Evolutionary conservation across 2,113 vertebrate species (phyloP).

Genomic region (Ceratotherium simum): DNA sequence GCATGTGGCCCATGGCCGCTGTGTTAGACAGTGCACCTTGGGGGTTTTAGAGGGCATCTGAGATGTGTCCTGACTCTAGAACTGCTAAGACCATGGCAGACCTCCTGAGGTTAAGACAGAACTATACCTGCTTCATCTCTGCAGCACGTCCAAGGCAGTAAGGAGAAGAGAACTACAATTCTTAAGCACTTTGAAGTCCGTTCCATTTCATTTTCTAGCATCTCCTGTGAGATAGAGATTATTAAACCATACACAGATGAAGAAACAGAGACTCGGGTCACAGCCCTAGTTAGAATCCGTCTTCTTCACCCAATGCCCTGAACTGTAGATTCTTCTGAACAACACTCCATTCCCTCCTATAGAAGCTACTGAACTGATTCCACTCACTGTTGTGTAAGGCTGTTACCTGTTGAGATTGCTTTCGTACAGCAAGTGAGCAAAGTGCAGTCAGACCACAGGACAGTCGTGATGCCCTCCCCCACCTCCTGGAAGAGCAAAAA

Average conservation of each 20-base stretch:
- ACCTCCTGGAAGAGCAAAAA: not conserved
- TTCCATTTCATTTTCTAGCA: not conserved
- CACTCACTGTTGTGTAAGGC: not conserved
- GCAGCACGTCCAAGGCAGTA: not conserved
- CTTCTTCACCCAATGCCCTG: not conserved
- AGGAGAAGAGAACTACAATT: not conserved
- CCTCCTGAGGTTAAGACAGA: not conserved
- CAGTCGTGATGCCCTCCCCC: not conserved
- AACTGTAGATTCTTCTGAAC: not conserved
- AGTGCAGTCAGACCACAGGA: not conserved
- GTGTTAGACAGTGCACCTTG: rapidly evolving
- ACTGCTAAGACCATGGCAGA: not conserved
- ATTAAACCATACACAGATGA: not conserved
- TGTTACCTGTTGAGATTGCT: not conserved
- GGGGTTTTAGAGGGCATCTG: not conserved
- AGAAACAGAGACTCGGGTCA: not conserved
- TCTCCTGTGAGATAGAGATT: not conserved
- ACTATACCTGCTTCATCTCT: not conserved
- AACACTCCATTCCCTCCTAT: not conserved
- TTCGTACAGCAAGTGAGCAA: not conserved
- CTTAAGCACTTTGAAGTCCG: not conserved
- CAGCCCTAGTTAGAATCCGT: not conserved
- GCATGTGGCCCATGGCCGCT: not conserved
- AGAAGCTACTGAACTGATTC: not conserved
- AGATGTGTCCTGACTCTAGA: no score